Evolutionary conservation across 1,140 invertebrate species (phyloP).

Genomic region (Uloborus diversus): DNA sequence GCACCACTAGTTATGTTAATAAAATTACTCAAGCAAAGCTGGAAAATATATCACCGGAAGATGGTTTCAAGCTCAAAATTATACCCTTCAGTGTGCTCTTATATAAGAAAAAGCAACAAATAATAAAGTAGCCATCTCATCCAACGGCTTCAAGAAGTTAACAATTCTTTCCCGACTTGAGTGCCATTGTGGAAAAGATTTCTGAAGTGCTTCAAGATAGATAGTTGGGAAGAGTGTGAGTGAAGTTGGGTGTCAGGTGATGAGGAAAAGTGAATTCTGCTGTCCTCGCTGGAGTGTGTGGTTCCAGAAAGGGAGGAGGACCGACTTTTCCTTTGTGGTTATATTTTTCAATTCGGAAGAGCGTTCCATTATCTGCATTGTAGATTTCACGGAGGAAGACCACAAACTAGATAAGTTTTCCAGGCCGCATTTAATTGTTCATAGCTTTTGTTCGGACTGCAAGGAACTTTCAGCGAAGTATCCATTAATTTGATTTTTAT

Average conservation of each 20-base stretch:
- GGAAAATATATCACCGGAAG: no score
- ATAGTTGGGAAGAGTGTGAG: not conserved
- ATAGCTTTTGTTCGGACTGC: no score
- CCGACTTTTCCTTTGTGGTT: not conserved
- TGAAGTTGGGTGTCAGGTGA: not conserved
- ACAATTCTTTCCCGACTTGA: constrained; percentile 13
- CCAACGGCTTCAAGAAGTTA: constrained; percentile 13
- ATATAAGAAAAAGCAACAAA: not conserved
- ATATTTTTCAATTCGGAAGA: not conserved
- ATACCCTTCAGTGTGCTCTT: constrained; percentile 3
- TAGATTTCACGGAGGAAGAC: not conserved
- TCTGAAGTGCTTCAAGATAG: constrained; percentile 33
- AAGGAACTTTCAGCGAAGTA: no score
- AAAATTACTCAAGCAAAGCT: no score
- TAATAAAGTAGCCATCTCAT: no score
- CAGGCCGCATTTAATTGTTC: no score
- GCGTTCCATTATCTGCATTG: not conserved
- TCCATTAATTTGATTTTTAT: no score
- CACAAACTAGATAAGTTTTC: not conserved
- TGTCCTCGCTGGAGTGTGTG: not conserved
- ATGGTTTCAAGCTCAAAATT: constrained; percentile 5
- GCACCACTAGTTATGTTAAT: no score
- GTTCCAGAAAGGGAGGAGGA: no score
- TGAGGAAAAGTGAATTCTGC: constrained; percentile 2
- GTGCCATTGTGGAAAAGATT: constrained; percentile 9